Evolutionary conservation across 1,140 invertebrate species (phyloP), one percentile per base, ranked within the genome.

Genomic region (Hyposmocoma kahamanoa): DNA sequence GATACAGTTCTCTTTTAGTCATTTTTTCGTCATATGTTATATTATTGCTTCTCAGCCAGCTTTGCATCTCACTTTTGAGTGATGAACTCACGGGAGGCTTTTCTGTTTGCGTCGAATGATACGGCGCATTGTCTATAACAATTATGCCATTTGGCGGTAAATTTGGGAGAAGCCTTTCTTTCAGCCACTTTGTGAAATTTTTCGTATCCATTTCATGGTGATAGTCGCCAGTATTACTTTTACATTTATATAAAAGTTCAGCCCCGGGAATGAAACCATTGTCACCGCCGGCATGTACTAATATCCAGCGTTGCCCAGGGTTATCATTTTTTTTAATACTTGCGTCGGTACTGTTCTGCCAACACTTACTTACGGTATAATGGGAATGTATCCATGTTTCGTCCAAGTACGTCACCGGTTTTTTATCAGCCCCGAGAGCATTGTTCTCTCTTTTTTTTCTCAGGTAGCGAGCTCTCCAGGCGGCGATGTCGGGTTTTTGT

Each of bases 81-180:
- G 22, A 9, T 24, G 18, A 24, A 28, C 19, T 46, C 41, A 28
- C 47, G 58, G 72, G 66, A 15, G 50, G 38, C 43, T 56, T 62
- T 36, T 69, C 47, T 24, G 22, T 17, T 53, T 70, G 58, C 20
- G 52, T 54, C 42, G 56, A 63, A 51, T 80, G 72, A 48, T 84
- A 84, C 0, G 72, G 50, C 6, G 70, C 81, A 51, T 83, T 81
- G 39, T 84, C 78, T 15, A 84, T 60, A 0, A 84, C 54, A 17
- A 56, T 44, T 36, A 53, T 58, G 9, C 50, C 50, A 22, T 50
- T 57, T 30, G 46, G 39, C 15, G 50, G 54, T n/a, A 67, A 45
- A 28, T 64, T 67, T 10, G 50, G 52, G 10, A 64, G 4, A 13
- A 63, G 26, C 19, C 61, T 50, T 38, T 58, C 47, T 18, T 50